Evolutionary conservation across 1,140 invertebrate genomes (phyloP), one percentile per base, ranked within the genome.

Genomic region (Zaprionus gabonicus): DNA sequence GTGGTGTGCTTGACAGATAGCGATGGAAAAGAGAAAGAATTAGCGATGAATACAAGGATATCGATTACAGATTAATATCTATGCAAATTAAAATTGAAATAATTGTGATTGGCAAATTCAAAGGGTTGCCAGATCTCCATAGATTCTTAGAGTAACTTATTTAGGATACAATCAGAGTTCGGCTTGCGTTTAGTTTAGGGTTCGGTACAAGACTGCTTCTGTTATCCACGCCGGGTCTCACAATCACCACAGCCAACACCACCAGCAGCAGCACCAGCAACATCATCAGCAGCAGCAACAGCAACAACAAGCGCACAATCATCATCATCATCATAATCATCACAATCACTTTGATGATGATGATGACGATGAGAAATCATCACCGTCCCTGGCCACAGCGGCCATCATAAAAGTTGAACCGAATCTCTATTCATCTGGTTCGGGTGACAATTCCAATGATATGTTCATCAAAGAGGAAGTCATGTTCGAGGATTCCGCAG

Each of bases 391-490:
- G 91, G 91, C 91, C 69, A 91, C 91, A 25, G 83, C 91, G 23
- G 91, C 91, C 73, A 91, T 91, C 49, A 91, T 92, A 5, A 92
- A 92, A 77, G 86, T 87, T 13, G 91, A 92, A 67, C 91, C 91
- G 71, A 92, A 92, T 91, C 80, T 92, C 15, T 92, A 92, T 70
- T 91, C 88, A 17, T 92, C 91, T 7, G 91, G 91, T 38, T 88
- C 86, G 12, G 91, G 91, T 36, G 91, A 92, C 60, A 92, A 92
- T 64, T 92, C 91, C 59, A 92, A 92, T 71, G 91, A 92, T 53
- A 91, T 92, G 83, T 86, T 92, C 64, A 92, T 92, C 66, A 92
- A 92, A 44, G 88, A 92, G 73, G 91, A 92, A 49, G 88, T 92
- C 0, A 92, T 92, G 77, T 91, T 92, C 17, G 91, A 91, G 59